Conservation (phyloP, 2,888 invertebrate species). For the Drosophila kuntzei region DNA sequence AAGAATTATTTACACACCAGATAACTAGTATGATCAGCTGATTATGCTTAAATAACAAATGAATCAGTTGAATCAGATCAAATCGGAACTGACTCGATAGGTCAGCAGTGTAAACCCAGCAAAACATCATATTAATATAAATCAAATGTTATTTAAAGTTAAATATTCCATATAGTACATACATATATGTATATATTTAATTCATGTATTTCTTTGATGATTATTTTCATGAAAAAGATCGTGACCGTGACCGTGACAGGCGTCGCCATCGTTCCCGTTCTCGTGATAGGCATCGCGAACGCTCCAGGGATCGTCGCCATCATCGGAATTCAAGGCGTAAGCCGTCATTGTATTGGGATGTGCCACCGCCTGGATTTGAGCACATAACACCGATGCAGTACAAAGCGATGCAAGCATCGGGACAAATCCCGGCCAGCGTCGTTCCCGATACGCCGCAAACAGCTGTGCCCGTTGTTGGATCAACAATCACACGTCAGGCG, state of each 20-base stretch:
- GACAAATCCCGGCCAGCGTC: constrained; percentile 97
- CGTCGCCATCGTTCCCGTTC: constrained; percentile 76
- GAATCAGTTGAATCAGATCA: background rate
- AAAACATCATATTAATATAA: background rate
- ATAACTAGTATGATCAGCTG: constrained; percentile 9
- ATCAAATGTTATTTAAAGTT: background rate
- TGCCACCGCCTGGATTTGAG: constrained; percentile 99
- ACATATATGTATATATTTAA: no score
- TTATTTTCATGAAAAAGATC: constrained; percentile 42
- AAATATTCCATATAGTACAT: background rate
- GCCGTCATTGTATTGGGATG: constrained; percentile 98
- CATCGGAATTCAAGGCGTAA: constrained; percentile 91
- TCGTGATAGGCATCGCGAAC: constrained; percentile 72
- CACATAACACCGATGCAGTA: constrained; percentile 98
- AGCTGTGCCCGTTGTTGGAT: constrained; percentile 98
- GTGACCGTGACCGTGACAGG: constrained; percentile 68
- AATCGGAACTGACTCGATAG: no score
- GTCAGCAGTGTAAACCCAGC: background rate
- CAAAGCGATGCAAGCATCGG: constrained; percentile 95
- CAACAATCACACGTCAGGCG: constrained; percentile 98
- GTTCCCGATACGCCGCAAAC: constrained; percentile 96
- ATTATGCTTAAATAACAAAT: background rate
- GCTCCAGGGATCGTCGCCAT: constrained; percentile 75
- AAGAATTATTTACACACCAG: constrained; percentile 10
- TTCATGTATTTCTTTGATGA: background rate